Conservation (phyloP, 2,113 vertebrate species). For the Mixornis gularis region DNA sequence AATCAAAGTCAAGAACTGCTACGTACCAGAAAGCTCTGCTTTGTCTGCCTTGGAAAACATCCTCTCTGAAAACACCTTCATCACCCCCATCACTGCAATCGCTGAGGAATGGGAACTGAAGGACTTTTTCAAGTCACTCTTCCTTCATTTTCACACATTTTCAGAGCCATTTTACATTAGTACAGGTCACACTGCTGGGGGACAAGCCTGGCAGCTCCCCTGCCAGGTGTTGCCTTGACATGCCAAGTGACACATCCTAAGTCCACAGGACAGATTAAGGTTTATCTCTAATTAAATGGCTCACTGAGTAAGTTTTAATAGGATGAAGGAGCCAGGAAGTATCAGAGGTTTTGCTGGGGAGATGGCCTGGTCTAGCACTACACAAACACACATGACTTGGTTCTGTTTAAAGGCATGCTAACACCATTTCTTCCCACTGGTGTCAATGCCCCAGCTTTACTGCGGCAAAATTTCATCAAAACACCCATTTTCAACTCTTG, state of each 20-base stretch:
- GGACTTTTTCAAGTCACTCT: neutral
- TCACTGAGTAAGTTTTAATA: neutral
- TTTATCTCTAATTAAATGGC: slow-evolving; percentile 6
- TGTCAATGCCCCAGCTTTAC: neutral
- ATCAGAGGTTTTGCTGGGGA: neutral
- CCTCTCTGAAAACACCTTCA: neutral
- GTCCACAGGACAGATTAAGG: neutral
- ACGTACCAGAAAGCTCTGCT: rapidly evolving
- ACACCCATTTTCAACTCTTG: neutral
- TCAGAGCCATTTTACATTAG: neutral
- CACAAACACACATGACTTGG: neutral
- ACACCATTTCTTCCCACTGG: neutral
- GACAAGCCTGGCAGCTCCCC: neutral
- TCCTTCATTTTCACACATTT: neutral
- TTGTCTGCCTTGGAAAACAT: neutral
- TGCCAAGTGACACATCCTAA: neutral
- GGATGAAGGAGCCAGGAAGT: neutral
- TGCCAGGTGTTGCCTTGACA: neutral
- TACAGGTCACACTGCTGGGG: neutral
- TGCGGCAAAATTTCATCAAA: neutral
- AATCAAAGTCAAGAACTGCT: neutral
- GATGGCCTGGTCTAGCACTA: neutral
- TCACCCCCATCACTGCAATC: neutral
- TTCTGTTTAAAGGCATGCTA: neutral
- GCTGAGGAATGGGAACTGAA: neutral